Base-by-base conservation (phyloP, 2,113 vertebrate genomes). In the Solenodon paradoxus region DNA sequence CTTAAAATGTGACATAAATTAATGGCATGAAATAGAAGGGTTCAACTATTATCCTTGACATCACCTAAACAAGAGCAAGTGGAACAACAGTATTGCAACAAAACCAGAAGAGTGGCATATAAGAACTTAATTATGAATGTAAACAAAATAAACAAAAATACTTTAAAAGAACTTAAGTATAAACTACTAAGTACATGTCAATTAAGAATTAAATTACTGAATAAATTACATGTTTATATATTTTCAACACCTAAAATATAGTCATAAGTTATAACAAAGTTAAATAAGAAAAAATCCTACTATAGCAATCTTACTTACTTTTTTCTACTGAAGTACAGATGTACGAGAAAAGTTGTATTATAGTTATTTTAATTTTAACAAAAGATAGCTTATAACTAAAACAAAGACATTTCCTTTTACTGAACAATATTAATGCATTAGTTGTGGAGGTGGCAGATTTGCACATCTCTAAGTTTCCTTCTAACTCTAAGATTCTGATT, bases 191-290 rank as follows among this genome's bases (percentile, higher is more conserved):
- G 32, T 59, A 57, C 26, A 26, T 24, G 9, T 59, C 4, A 55
- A 55, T 12, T n/a, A n/a, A n/a, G n/a, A n/a, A n/a, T 24, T 26
- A 59, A 59, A 8, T 26, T 89, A 89, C 24, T 86, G 55, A 69
- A 53, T 83, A n/a, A 28, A 80, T 89, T 61, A 51, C 47, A n/a
- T 77, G 45, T 49, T 17, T 74, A 74, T 87, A 72, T 69, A 77
- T 11, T 92, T 20, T 80, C 45, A 90, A 68, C 11, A 88, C 6
- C 53, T 86, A 86, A 90, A 86, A 95, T 69, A 94, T 5, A 92
- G 10, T n/a, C 53, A 10, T 45, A 72, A 30, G 12, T 19, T 86
- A 9, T 30, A 68, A 5, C 12, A 89, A 87, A 10, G 15, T 61
- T 86, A 95, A 88, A 53, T 55, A 83, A 64, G 17, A 86, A 95